Conservation (phyloP, 1,140 invertebrate species). For the Lepidostoma basale region DNA sequence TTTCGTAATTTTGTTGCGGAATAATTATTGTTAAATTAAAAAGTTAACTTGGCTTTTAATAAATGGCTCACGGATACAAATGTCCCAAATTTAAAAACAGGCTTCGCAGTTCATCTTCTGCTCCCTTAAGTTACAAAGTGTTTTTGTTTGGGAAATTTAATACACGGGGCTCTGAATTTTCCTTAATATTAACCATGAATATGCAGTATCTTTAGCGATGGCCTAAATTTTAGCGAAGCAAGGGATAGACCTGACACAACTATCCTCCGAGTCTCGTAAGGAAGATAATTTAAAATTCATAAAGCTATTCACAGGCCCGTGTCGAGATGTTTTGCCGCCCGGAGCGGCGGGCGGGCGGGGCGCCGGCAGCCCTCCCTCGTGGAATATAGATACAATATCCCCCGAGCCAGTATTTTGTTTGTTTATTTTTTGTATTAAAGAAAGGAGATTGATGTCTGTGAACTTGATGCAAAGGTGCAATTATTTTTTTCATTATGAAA, state of each 20-base stretch:
- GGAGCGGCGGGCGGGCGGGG: neutral
- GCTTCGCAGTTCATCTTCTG: neutral
- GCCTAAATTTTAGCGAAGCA: neutral
- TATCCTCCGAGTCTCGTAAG: conserved; percentile 15
- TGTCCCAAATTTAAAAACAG: neutral
- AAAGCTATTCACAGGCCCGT: conserved; percentile 45
- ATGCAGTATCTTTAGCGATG: neutral
- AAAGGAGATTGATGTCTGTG: too few species aligned
- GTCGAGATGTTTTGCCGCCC: conserved; percentile 33
- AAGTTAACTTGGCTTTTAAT: too few species aligned
- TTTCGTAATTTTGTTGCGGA: too few species aligned
- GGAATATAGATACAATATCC: too few species aligned
- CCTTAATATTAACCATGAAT: conserved; percentile 9
- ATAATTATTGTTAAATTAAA: too few species aligned
- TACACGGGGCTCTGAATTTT: conserved; percentile 1
- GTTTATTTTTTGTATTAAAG: too few species aligned
- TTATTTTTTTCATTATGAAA: too few species aligned
- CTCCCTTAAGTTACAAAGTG: neutral
- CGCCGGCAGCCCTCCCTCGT: too few species aligned
- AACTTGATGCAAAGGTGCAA: too few species aligned
- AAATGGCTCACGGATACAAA: too few species aligned
- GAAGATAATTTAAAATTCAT: conserved; percentile 42
- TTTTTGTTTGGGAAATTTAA: conserved; percentile 9
- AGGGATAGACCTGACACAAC: conserved; percentile 9
- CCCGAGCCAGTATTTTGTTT: too few species aligned